Base-by-base conservation (phyloP, 2,113 vertebrate species). In the Strigops habroptila region DNA sequence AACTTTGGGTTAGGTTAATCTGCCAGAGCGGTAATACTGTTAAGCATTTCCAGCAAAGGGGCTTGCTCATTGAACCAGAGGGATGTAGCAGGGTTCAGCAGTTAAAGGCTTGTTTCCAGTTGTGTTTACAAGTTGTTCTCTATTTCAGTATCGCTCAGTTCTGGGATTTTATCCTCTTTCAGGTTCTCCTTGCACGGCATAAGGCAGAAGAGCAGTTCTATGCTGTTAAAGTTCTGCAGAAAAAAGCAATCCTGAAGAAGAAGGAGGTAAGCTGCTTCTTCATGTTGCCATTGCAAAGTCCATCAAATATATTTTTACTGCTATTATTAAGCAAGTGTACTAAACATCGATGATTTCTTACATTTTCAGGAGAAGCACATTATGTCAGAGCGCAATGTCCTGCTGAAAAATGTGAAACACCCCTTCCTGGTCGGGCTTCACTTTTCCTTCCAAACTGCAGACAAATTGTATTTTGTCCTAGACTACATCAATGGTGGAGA, bases 401-500 rank as follows among this genome's bases (percentile, higher is more conserved):
- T 99, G 28, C 97, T 99, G 87, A 99, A 99, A 97, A 99, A 99
- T 74, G 99, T 99, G 96, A 99, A 99, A 96, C 99, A 99, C 93
- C 99, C 99, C 31, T 99, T 99, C 97, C 96, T 99, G 96, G 99
- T 99, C 13, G 99, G 99, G 46, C 99, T 99, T 84, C 99, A 99
- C 97, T 99, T 99, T 95, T 99, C 99, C 46, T 99, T 99, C 98
- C 99, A 99, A 97, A 99, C 99, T 3, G 98, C 99, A 1, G 99
- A 99, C 97, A 99, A 99, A 77, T 95, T 99, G 81, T 99, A 99
- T 96, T 99, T 99, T 92, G 97, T 99, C 79, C 97, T 99, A 52
- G 99, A 99, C 98, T 99, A 99, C 98, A 99, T 99, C 95, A 99
- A 99, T 6, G 99, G 99, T 55, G 99, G 99, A 98, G 99, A 99